phyloP scores from a whole-genome alignment of 2,888 invertebrate genomes.

The Trilocha varians region DNA sequence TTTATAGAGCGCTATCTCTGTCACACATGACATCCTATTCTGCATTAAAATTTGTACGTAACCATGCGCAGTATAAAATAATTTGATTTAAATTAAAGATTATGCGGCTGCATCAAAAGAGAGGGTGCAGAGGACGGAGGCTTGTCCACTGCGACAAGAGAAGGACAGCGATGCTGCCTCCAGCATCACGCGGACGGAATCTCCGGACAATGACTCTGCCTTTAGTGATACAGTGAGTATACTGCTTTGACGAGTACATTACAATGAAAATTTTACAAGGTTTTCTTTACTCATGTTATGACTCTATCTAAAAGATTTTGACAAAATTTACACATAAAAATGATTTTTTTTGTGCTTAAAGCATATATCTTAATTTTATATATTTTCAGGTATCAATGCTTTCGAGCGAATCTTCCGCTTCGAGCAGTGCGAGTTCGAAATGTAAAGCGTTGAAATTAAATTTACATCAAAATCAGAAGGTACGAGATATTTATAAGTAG shows the following conservation, averaged over 20 bases:
- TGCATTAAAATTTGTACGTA: no score
- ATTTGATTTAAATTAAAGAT: constrained; percentile 18
- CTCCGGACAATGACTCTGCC: constrained; percentile 98
- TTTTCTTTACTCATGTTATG: no score
- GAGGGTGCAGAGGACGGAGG: constrained; percentile 27
- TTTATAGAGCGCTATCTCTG: no score
- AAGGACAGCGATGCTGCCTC: constrained; percentile 53
- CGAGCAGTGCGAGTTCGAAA: constrained; percentile 84
- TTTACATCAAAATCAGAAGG: constrained; percentile 53
- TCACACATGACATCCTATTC: no score
- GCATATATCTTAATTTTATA: not conserved
- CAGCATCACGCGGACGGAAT: constrained; percentile 81
- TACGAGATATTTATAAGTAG: no score
- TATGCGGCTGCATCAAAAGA: constrained; percentile 38
- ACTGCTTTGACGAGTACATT: not conserved
- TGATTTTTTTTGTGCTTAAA: no score
- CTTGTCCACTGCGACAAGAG: constrained; percentile 34
- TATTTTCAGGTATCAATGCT: constrained; percentile 82
- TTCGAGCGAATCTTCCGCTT: constrained; percentile 94
- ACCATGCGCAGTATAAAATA: not conserved
- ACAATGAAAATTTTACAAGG: not conserved
- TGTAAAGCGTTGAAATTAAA: constrained; percentile 58
- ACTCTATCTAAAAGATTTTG: no score
- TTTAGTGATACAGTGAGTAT: constrained; percentile 96
- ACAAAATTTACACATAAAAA: no score